Conservation (phyloP, 2,113 vertebrate species). For the Perccottus glenii region DNA sequence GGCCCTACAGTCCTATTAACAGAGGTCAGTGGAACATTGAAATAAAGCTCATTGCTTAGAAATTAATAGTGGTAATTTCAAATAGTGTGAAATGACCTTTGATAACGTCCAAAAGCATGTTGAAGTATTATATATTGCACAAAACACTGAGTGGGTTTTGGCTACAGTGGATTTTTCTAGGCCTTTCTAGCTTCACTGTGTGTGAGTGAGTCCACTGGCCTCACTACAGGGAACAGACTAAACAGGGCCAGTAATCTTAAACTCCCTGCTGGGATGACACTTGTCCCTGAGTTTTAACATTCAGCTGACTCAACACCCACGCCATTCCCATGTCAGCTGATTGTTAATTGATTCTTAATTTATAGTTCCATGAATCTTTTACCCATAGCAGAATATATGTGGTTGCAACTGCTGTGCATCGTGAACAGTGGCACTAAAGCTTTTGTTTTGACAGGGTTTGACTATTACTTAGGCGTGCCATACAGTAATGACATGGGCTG, state of each 20-base stretch:
- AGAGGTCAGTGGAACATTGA: constrained; percentile 81
- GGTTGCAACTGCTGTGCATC: too few relatives aligned
- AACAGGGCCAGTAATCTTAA: constrained; percentile 6
- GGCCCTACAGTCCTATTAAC: constrained; percentile 82
- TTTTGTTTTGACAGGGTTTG: constrained; percentile 84
- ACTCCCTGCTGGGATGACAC: constrained; percentile 1
- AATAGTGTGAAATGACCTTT: neutral
- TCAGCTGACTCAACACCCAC: constrained; percentile 7
- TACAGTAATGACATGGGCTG: constrained; percentile 99
- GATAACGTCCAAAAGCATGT: neutral
- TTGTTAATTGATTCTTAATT: neutral
- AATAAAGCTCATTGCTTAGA: too few relatives aligned
- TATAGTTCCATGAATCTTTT: too few relatives aligned
- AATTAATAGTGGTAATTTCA: too few relatives aligned
- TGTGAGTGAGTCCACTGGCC: neutral
- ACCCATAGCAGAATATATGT: too few relatives aligned
- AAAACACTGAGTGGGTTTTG: neutral
- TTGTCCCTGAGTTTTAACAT: constrained; percentile 7
- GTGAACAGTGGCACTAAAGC: neutral
- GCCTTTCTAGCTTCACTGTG: neutral
- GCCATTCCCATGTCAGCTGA: neutral
- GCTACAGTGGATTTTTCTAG: constrained; percentile 1
- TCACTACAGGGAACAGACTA: constrained; percentile 29
- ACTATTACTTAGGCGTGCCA: constrained; percentile 92
- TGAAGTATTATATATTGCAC: neutral